Percentiles rank a stretch among this genome's conserved stretches.
phyloP scores from a whole-genome alignment of 2,797 vertebrate genomes.

The Pangasius larnaudii region DNA sequence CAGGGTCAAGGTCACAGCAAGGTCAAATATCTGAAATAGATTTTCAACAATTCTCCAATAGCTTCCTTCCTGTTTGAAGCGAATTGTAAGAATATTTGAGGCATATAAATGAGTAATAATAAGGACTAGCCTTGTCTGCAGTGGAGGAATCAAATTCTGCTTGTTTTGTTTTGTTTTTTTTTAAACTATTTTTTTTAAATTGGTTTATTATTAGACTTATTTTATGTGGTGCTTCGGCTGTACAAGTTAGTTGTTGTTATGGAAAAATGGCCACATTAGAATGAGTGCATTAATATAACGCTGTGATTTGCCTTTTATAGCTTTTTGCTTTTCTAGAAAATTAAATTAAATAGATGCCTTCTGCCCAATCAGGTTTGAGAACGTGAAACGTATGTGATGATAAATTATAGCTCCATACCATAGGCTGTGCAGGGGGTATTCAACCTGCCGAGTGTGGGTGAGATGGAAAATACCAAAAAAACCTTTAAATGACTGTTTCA shows the following conservation, averaged over 20 bases:
- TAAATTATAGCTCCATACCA: too few species aligned
- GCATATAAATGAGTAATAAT: neutral
- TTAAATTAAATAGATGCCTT: neutral
- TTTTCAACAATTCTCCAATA: neutral
- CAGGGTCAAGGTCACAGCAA: neutral
- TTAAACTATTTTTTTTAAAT: neutral
- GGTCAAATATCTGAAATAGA: too few species aligned
- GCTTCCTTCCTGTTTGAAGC: neutral
- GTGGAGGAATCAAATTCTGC: neutral
- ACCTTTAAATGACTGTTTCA: neutral
- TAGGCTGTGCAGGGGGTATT: neutral
- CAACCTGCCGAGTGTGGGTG: neutral
- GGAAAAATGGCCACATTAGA: too few species aligned
- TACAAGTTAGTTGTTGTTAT: neutral
- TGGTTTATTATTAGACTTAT: neutral
- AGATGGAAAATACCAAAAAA: neutral
- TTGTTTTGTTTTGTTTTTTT: neutral
- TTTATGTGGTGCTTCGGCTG: neutral
- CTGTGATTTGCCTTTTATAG: neutral
- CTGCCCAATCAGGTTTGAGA: neutral
- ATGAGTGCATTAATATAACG: too few species aligned
- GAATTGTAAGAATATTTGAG: neutral
- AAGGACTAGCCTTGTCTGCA: neutral
- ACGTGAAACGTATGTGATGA: neutral
- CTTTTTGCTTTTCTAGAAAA: too few species aligned